A percentile compares a stretch with the other conserved stretches of the same genome.
Evolutionary conservation across 2,113 vertebrate genomes (phyloP).

Genomic region (Geothlypis trichas): DNA sequence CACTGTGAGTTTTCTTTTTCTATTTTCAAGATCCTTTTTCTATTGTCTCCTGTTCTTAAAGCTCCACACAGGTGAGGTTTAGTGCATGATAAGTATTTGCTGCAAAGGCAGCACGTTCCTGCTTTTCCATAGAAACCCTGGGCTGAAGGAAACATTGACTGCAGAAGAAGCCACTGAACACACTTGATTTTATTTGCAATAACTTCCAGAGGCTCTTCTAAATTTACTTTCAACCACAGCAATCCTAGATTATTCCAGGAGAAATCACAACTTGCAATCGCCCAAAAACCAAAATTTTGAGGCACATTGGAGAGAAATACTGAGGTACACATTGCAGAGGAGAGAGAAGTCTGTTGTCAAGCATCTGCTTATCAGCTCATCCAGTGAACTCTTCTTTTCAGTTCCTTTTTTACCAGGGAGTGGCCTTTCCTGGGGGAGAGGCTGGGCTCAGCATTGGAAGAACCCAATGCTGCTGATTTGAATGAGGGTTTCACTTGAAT

Average conservation of each 20-base stretch:
- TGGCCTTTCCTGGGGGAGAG: background rate
- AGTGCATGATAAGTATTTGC: background rate
- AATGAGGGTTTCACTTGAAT: background rate
- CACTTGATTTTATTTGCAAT: background rate
- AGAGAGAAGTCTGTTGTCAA: background rate
- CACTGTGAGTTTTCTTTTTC: background rate
- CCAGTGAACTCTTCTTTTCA: background rate
- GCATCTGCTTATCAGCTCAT: background rate
- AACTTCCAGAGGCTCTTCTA: background rate
- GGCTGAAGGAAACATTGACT: background rate
- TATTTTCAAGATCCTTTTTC: background rate
- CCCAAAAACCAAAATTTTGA: background rate
- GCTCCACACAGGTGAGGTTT: background rate
- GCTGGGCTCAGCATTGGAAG: background rate
- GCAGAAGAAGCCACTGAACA: background rate
- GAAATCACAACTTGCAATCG: background rate
- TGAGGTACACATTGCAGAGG: background rate
- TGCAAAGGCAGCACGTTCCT: background rate
- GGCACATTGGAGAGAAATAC: background rate
- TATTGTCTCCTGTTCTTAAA: background rate
- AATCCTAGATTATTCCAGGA: background rate
- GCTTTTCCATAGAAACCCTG: background rate
- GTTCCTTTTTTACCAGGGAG: background rate
- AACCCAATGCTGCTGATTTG: background rate
- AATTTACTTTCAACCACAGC: background rate